Evolutionary conservation across 2,797 vertebrate species (phyloP).

Genomic region (Eulemur rubriventer): DNA sequence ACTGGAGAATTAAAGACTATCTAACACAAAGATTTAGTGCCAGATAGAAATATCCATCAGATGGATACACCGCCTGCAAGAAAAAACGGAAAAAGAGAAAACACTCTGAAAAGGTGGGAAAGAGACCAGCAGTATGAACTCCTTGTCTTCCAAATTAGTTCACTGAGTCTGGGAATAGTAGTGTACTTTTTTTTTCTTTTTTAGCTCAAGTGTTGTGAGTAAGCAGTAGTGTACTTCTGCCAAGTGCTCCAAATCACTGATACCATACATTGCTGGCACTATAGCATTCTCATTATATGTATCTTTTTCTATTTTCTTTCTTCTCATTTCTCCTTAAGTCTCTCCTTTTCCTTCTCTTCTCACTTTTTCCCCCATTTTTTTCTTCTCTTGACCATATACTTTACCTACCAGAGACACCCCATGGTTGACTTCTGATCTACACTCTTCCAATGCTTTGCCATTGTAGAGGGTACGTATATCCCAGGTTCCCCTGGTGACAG

Average conservation of each 20-base stretch:
- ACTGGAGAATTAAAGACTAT: neutral
- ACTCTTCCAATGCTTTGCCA: neutral
- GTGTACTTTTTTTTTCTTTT: neutral
- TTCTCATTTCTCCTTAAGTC: neutral
- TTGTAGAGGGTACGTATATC: neutral
- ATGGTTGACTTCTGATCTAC: neutral
- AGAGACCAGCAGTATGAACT: neutral
- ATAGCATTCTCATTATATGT: accelerated
- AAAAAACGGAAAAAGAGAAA: neutral
- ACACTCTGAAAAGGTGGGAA: neutral
- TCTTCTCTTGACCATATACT: neutral
- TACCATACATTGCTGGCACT: accelerated
- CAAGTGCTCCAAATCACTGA: neutral
- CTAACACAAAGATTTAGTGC: neutral
- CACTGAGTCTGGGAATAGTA: neutral
- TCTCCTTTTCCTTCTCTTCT: neutral
- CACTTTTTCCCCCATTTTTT: neutral
- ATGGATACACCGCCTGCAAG: neutral
- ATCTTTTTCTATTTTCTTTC: neutral
- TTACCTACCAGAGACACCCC: neutral
- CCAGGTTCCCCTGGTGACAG: neutral
- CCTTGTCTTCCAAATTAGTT: neutral
- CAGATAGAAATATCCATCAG: neutral
- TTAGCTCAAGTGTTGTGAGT: too few species aligned
- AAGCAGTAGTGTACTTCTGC: too few species aligned